Percentiles rank a stretch among this genome's conserved stretches.
These are phyloP conservation scores for Cenopis cana DNA, from an alignment of 2,888 invertebrate species.

Conservation along the genomic window DNA sequence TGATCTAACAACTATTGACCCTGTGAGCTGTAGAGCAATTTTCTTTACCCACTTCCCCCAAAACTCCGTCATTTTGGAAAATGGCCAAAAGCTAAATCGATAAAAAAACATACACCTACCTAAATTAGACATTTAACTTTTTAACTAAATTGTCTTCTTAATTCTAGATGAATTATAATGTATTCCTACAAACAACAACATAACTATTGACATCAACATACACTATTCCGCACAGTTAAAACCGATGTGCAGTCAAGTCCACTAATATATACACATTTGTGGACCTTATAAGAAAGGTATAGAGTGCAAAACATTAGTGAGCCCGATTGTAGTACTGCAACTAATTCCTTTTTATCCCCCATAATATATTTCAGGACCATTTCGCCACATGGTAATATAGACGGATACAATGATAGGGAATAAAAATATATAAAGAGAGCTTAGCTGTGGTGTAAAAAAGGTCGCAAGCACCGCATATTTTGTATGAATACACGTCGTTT, in stretches of 20 bases:
- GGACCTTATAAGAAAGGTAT: too few relatives aligned
- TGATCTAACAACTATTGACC: too few relatives aligned
- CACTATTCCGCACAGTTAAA: conserved; percentile 18
- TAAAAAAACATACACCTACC: too few relatives aligned
- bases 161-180: neutral
- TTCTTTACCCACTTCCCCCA: too few relatives aligned
- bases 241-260: too few relatives aligned
- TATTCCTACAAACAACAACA: neutral
- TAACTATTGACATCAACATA: conserved; percentile 2
- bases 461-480: neutral
- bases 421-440: conserved; percentile 43
- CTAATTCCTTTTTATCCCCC: conserved; percentile 37
- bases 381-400: conserved; percentile 41
- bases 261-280: too few relatives aligned
- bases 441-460: neutral
- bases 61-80: too few relatives aligned
- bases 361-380: conserved; percentile 34
- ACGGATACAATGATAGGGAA: conserved; percentile 39
- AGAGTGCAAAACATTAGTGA: too few relatives aligned
- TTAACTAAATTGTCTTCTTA: too few relatives aligned
- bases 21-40: too few relatives aligned
- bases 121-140: too few relatives aligned
- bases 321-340: neutral
- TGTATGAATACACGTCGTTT: neutral
- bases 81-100: too few relatives aligned